Base-by-base conservation (phyloP, 2,113 vertebrate genomes). In the Ameiurus melas region DNA sequence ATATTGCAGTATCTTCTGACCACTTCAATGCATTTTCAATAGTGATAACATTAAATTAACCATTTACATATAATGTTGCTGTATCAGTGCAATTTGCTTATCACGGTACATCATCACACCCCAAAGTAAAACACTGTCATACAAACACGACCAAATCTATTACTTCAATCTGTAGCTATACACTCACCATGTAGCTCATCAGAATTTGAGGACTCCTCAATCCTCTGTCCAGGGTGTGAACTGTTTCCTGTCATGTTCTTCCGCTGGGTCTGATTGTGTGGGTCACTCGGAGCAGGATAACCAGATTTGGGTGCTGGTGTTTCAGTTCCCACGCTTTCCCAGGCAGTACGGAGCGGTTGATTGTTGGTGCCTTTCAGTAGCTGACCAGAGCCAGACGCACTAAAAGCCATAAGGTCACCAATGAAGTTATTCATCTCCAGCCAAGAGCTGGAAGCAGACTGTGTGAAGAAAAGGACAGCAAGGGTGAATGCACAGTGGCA, bases 371-470 rank as follows among this genome's bases (percentile, higher is more conserved):
- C 64, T 51, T 92, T 95, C 30, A 86, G 87, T 20, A 89, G 86
- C 81, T 91, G 90, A 47, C 88, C 82, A n/a, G 91, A 91, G 77
- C 86, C 16, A 8, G 90, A 80, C 77, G 85, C 91, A 86, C 92
- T 94, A 77, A 95, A 94, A 60, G 94, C 90, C 86, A 96, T 90
- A 0, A 96, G 94, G 86, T 96, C 95, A 5, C 95, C 94, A 22
- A 95, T 94, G 91, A 95, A 95, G 90, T 95, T 95, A 85, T 95
- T 93, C 95, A 96, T 94, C 70, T 96, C 96, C 93, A 95, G 92
- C 95, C 96, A 96, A 85, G 95, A 94, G 93, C 93, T 93, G 16
- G 92, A 92, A 77, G 84, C 93, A 81, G 92, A 91, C 94, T 95
- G 92, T 51, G 53, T 68, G 39, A 58, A 77, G 43, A 86, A 27